Evolutionary conservation across 2,113 vertebrate genomes (phyloP).

Genomic region (Lonchura striata): DNA sequence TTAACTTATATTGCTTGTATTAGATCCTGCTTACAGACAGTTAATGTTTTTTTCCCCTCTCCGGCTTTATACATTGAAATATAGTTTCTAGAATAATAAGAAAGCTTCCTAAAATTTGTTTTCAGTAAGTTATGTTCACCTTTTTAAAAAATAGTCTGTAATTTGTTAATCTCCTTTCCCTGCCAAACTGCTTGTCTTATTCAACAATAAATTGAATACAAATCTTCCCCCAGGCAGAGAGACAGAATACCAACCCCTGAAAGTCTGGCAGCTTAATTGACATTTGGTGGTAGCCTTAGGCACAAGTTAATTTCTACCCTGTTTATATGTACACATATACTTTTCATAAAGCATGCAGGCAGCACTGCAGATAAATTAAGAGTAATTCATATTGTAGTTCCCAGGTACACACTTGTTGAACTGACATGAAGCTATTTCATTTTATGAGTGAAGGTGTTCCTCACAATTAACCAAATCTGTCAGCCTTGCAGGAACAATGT

Average conservation of each 20-base stretch:
- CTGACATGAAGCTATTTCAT: constrained; percentile 34
- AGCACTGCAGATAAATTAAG: constrained; percentile 48
- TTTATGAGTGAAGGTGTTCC: constrained; percentile 33
- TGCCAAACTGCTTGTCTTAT: constrained; percentile 67
- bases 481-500: neutral
- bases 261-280: constrained; percentile 72
- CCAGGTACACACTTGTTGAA: constrained; percentile 27
- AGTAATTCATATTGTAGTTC: constrained; percentile 39
- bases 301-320: constrained; percentile 61
- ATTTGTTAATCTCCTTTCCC: constrained; percentile 70
- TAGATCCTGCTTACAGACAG: constrained; percentile 28
- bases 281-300: constrained; percentile 63
- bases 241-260: constrained; percentile 43
- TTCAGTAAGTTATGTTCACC: constrained; percentile 54
- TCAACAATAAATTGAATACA: constrained; percentile 74
- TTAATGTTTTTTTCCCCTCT: neutral
- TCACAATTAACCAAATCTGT: constrained; percentile 21
- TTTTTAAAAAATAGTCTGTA: constrained; percentile 45
- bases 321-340: constrained; percentile 29
- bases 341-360: constrained; percentile 36
- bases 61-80: constrained; percentile 34
- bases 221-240: constrained; percentile 67
- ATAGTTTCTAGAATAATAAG: constrained; percentile 14
- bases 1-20: constrained; percentile 21
- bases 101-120: constrained; percentile 57